Percentiles rank a stretch among this genome's conserved stretches.
phyloP scores from a whole-genome alignment of 2,888 invertebrate species.

The Phytoseiulus persimilis region DNA sequence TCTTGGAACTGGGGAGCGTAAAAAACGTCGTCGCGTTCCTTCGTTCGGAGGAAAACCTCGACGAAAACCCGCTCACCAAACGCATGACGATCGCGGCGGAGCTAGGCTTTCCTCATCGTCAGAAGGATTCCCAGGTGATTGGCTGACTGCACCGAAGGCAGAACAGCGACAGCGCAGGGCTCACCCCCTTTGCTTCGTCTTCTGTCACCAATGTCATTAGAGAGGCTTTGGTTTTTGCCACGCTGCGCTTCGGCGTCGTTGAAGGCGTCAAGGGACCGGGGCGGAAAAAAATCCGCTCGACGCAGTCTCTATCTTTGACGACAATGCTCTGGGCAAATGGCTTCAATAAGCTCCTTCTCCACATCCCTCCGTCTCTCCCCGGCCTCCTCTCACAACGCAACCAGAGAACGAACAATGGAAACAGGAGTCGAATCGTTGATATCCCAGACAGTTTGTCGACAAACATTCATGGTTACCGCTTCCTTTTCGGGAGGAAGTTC shows the following conservation, averaged over 20 bases:
- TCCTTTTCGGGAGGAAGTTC: neutral
- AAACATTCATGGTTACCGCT: neutral
- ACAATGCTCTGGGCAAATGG: neutral
- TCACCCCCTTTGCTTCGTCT: conserved; percentile 9
- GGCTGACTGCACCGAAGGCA: neutral
- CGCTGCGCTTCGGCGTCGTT: conserved; percentile 16
- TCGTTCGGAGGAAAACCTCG: neutral
- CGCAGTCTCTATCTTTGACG: neutral
- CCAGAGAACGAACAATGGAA: neutral
- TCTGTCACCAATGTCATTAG: conserved; percentile 38
- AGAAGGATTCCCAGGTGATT: conserved; percentile 5
- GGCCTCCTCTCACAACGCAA: neutral
- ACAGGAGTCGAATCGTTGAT: neutral
- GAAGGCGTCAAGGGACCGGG: conserved; percentile 29
- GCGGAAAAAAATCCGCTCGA: neutral
- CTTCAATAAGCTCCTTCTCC: neutral
- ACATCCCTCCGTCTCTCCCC: neutral
- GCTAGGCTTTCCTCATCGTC: neutral
- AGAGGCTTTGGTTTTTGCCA: conserved; percentile 32
- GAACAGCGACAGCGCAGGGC: neutral
- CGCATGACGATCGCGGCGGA: neutral
- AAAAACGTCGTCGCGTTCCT: neutral
- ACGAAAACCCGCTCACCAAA: neutral
- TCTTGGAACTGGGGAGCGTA: neutral
- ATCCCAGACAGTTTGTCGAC: neutral